phyloP scores from a whole-genome alignment of 1,140 invertebrate genomes.

The Lethrus apterus region DNA sequence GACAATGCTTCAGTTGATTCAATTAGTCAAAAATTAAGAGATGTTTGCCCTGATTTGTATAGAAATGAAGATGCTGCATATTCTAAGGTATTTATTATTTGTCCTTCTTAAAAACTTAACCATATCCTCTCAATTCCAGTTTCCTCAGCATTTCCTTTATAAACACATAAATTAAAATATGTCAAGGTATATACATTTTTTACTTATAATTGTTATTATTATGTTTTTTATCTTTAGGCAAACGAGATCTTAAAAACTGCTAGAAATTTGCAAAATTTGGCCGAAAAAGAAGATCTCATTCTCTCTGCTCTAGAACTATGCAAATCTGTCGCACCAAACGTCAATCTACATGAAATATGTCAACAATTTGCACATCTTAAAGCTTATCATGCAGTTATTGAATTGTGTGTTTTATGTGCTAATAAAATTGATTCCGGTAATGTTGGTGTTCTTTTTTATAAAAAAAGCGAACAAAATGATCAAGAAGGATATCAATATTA shows the following conservation, averaged over 20 bases:
- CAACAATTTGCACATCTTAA: slow-evolving; percentile 66
- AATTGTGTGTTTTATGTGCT: slow-evolving; percentile 78
- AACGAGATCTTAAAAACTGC: slow-evolving; percentile 82
- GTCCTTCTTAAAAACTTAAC: too few species aligned
- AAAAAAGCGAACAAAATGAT: slow-evolving; percentile 62
- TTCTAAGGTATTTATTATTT: slow-evolving; percentile 82
- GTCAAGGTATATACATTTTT: too few species aligned
- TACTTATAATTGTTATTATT: too few species aligned
- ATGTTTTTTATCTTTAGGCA: slow-evolving; percentile 51
- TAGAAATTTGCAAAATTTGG: slow-evolving; percentile 57
- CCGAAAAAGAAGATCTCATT: slow-evolving; percentile 66
- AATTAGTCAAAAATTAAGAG: slow-evolving; percentile 79
- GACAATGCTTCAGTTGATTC: slow-evolving; percentile 92
- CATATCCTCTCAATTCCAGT: too few species aligned
- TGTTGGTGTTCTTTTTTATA: slow-evolving; percentile 82
- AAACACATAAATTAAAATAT: too few species aligned
- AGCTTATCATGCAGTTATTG: slow-evolving; percentile 82
- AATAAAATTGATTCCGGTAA: slow-evolving; percentile 81
- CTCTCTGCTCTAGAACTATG: slow-evolving; percentile 76
- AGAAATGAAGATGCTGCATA: slow-evolving; percentile 92
- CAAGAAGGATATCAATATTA: slow-evolving; percentile 65
- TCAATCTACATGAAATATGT: slow-evolving; percentile 72
- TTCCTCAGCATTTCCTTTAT: too few species aligned
- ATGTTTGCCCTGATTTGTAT: slow-evolving; percentile 90
- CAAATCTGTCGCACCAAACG: slow-evolving; percentile 72